phyloP scores from a whole-genome alignment of 2,797 vertebrate genomes.

The Myotis pilosus region DNA sequence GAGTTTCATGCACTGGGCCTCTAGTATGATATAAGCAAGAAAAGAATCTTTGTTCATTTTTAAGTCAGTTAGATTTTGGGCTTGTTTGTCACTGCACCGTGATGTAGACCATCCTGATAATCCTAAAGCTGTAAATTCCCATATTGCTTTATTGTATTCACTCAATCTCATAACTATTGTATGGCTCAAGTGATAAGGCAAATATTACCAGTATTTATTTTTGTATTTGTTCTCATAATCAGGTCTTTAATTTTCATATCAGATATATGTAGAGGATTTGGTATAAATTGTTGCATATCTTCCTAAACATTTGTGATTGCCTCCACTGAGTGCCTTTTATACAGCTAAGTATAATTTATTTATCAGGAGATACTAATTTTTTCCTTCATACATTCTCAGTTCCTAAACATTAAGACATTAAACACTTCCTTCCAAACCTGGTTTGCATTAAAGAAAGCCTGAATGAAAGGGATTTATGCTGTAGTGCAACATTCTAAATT shows the following conservation, averaged over 20 bases:
- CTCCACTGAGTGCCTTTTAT: neutral
- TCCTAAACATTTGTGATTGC: neutral
- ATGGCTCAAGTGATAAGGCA: neutral
- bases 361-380: neutral
- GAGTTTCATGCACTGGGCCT: too few species aligned
- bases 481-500: neutral
- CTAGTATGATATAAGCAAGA: neutral
- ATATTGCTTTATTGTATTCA: neutral
- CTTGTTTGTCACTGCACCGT: neutral
- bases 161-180: neutral
- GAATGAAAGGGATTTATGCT: neutral
- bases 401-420: neutral
- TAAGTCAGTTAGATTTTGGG: neutral
- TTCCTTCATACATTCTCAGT: neutral
- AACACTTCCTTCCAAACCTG: neutral
- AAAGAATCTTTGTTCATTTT: neutral
- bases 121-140: neutral
- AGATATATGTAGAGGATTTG: neutral
- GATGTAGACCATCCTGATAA: neutral
- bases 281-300: neutral
- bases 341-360: neutral
- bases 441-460: neutral
- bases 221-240: neutral
- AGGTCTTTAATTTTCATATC: neutral
- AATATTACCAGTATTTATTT: neutral